Evolutionary conservation across 2,113 vertebrate species (phyloP), one percentile per base, ranked within the genome.

Genomic region (Cynocephalus volans): DNA sequence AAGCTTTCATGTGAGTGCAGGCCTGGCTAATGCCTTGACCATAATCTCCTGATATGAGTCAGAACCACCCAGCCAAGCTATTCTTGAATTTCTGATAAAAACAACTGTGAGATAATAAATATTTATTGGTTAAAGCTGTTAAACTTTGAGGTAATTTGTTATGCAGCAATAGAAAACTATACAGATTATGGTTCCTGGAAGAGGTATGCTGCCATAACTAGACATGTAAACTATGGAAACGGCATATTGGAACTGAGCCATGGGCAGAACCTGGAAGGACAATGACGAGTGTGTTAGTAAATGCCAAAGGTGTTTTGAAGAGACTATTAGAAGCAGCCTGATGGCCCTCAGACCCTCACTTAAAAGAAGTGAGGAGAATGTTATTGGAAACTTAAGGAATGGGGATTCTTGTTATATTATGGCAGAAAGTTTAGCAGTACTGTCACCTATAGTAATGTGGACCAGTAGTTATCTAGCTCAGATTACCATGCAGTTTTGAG

Each of bases 401-500:
- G 33, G 19, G 2, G 48, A n/a, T 45, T 92, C 18, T 88, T 64
- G 4, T 67, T 67, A 33, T 9, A 50, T 28, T 33, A n/a, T 19
- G 21, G n/a, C 24, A 97, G 85, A 24, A 48, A 70, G 24, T 80
- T 73, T 18, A 97, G 36, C n/a, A 83, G 73, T 65, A 80, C 4
- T 70, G 69, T 91, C 45, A 76, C 31, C 50, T 65, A 26, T 3
- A 58, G 48, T 64, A 62, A 82, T 56, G 28, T 69, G 17, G 33
- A 45, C 41, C 41, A 80, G 23, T 45, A 36, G 26, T n/a, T 10
- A 50, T 28, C 33, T 60, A 76, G n/a, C 12, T 80, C 65, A 33
- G 18, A 70, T 72, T 52, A 83, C 24, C 33, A 93, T 8, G 26
- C 26, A 56, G 41, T 41, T 41, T 41, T 41, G 41, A 41, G 41